Base-by-base conservation (phyloP, 1,140 invertebrate genomes). In the Dendroctonus ponderosae region DNA sequence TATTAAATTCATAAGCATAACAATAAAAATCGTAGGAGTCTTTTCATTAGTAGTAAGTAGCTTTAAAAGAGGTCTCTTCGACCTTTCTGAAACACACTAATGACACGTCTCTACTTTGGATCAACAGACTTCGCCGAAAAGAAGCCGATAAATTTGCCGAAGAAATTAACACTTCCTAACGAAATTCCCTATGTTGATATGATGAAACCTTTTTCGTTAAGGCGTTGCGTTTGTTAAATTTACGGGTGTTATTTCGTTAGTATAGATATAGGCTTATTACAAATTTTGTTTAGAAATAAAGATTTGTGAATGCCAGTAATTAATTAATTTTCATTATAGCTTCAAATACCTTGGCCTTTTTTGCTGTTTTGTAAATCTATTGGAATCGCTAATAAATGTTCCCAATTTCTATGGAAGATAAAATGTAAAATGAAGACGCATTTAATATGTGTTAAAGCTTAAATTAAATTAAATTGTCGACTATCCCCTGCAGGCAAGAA, bases 121-220 rank as follows among this genome's bases (percentile, higher is more conserved):
- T 68, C 64, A 70, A 66, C 59, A 60, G 48, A 49, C 62, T 70
- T 74, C 68, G 72, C 76, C 76, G 75, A 77, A 77, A 76, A 71
- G 71, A 72, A 50, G 59, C 60, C 56, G 37, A 70, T 59, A 62
- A 67, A 70, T 70, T 76, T 71, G 67, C 68, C 60, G 9, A 63
- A 71, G 62, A 64, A 76, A 77, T 77, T 77, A 77, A 69, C 76
- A 77, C 76, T 59, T 74, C 64, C 70, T 70, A 75, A 75, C 70
- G 72, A 77, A 76, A 77, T 77, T 77, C 76, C 75, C 66, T 62
- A 68, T 51, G 60, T 52, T 12, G 49, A 60, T 51, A 56, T 52
- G 43, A 44, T 59, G 56, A 58, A 58, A 61, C 57, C 46, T 66
- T 66, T 51, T 56, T 52, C 15, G 50, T 52, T 56, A 56, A 56